Evolutionary conservation across 2,888 invertebrate genomes (phyloP).

Genomic region (Pemphredon lugubris): DNA sequence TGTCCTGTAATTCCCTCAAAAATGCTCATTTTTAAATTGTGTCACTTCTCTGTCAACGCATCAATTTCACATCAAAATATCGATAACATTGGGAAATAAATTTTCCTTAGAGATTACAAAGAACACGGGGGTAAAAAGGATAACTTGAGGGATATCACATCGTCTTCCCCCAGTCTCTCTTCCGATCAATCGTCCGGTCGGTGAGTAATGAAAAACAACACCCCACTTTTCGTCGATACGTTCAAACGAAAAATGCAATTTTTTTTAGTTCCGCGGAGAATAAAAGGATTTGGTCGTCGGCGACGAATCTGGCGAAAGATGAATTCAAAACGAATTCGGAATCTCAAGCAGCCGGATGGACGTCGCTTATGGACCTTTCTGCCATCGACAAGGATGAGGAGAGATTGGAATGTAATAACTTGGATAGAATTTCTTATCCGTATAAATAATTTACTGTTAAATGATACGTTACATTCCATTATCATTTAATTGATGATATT

Average conservation of each 20-base stretch:
- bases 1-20: too few relatives aligned
- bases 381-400: conserved; percentile 61
- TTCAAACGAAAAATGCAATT: neutral
- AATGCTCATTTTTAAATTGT: too few relatives aligned
- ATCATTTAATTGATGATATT: conserved; percentile 1
- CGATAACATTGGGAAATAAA: too few relatives aligned
- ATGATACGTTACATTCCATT: too few relatives aligned
- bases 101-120: conserved; percentile 89
- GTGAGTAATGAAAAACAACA: conserved; percentile 60
- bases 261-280: conserved; percentile 62
- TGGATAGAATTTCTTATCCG: neutral
- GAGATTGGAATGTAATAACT: conserved; percentile 44
- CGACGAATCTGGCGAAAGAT: conserved; percentile 85
- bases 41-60: too few relatives aligned
- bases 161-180: conserved; percentile 90
- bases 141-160: conserved; percentile 85
- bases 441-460: too few relatives aligned
- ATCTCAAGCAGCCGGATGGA: conserved; percentile 83
- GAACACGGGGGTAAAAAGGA: conserved; percentile 91
- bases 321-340: conserved; percentile 57
- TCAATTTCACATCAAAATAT: too few relatives aligned
- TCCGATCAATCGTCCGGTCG: conserved; percentile 71
- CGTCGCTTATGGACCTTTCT: conserved; percentile 91
- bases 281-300: conserved; percentile 89
- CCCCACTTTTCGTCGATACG: too few relatives aligned